Evolutionary conservation across 2,113 vertebrate genomes (phyloP), one percentile per base, ranked within the genome.

Genomic region (Oncorhynchus nerka): DNA sequence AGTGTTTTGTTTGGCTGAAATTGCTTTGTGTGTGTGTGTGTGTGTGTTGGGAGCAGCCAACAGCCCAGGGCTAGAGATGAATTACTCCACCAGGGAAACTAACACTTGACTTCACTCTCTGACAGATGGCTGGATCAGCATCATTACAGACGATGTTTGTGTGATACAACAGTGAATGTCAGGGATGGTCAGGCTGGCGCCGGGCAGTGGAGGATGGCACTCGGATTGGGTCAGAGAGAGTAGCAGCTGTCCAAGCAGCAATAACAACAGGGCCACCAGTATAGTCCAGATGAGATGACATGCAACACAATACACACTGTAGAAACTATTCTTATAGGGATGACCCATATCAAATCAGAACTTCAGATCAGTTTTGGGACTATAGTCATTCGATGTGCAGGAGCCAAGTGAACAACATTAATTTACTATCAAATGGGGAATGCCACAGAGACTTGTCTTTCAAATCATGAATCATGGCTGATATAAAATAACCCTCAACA

Each of bases 111-210:
- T 68, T 75, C 68, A 19, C 26, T 78, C 61, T 65, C 71, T 9
- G 72, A 69, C 77, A 80, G 81, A 83, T 74, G 82, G 79, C 62
- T 16, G 55, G 28, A 73, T 8, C 74, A 76, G 75, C 75, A 75
- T 49, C 69, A 64, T 59, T 61, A 57, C 75, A 66, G 76, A 28
- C 20, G 9, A 3, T 30, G 79, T 81, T 55, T 72, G 67, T 76
- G 66, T 68, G 72, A 68, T 34, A 5, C 34, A 68, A 34, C 15
- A 32, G 15, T 67, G 16, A 26, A 48, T 3, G 15, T 76, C 66
- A 24, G 9, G 7, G 22, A 70, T 49, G 61, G 45, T 11, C 6
- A 71, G 22, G 67, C 59, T 64, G 68, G 55, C 15, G 34, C 26
- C 39, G 55, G 12, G 51, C 20, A 16, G 22, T 49, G 55, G 8